These are phyloP conservation scores for Oreochromis spilurus DNA, from an alignment of 2,113 vertebrate genomes.

Conservation along the genomic window DNA sequence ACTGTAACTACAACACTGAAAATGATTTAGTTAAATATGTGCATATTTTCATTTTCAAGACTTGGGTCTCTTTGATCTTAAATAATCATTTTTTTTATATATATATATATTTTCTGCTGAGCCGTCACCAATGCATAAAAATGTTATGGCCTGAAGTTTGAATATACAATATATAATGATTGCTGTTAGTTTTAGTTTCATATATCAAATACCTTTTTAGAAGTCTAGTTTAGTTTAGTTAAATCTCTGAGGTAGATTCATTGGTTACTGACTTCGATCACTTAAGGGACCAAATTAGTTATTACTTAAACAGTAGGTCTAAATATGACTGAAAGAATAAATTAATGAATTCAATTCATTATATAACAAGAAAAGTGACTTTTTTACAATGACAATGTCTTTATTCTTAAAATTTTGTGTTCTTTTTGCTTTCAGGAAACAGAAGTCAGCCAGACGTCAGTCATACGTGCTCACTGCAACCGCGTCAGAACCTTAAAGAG, in stretches of 20 bases:
- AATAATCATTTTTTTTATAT: accelerated
- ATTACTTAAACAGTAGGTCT: neutral
- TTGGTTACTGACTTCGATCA: neutral
- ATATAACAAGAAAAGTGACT: neutral
- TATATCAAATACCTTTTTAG: neutral
- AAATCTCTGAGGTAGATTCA: neutral
- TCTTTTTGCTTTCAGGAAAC: constrained; percentile 33
- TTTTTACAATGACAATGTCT: neutral
- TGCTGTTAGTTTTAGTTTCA: neutral
- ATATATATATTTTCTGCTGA: neutral
- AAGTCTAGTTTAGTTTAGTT: neutral
- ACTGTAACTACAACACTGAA: neutral
- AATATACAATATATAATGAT: neutral
- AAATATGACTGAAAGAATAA: neutral
- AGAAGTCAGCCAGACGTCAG: neutral
- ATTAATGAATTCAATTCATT: neutral
- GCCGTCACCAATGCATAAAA: accelerated
- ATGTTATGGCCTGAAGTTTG: neutral
- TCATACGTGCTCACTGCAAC: constrained; percentile 42
- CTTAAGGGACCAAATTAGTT: neutral
- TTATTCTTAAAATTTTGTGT: neutral
- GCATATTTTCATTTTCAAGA: neutral
- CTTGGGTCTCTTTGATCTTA: neutral
- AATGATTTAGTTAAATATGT: neutral
- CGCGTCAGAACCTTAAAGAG: neutral